Percentiles rank a stretch among this genome's conserved stretches.
phyloP scores from a whole-genome alignment of 35 echinoderm and acorn worm species.

The Amphiura filiformis region DNA sequence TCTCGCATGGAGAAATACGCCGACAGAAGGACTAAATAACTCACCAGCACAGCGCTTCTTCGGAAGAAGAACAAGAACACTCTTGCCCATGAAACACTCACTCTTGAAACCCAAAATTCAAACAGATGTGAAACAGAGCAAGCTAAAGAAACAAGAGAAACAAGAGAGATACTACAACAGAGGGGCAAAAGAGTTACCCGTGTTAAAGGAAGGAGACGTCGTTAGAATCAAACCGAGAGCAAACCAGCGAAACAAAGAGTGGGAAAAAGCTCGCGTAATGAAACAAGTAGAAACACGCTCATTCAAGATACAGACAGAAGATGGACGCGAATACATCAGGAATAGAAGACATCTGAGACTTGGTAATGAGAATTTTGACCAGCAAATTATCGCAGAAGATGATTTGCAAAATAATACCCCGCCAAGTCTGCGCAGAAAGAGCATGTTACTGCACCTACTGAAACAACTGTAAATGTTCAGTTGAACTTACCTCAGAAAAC shows the following conservation, averaged over 20 bases:
- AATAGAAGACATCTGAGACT: background rate
- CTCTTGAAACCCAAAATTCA: background rate
- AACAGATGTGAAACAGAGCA: background rate
- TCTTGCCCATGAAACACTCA: background rate
- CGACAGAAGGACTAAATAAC: conserved; percentile 35
- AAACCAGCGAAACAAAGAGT: background rate
- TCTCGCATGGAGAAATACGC: conserved; percentile 56
- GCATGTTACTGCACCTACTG: too few species aligned
- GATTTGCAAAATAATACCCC: too few species aligned
- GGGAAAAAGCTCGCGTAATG: conserved; percentile 26
- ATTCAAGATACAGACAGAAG: conserved; percentile 35
- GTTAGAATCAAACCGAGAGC: background rate
- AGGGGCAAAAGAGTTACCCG: background rate
- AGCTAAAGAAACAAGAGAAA: background rate
- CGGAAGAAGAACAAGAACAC: conserved; percentile 15
- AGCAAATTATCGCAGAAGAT: too few species aligned
- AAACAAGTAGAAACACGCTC: conserved; percentile 12
- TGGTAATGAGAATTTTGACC: too few species aligned
- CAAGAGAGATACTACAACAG: conserved; percentile 32
- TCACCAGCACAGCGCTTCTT: conserved; percentile 29
- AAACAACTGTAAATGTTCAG: too few species aligned
- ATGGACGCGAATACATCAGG: conserved; percentile 21
- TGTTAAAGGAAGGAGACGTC: conserved; percentile 9
- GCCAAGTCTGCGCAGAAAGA: too few species aligned
- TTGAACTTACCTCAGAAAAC: too few species aligned